Percentiles rank a stretch among this genome's conserved stretches.
phyloP scores from a whole-genome alignment of 2,113 vertebrate species.

The Siphamia tubifer region DNA sequence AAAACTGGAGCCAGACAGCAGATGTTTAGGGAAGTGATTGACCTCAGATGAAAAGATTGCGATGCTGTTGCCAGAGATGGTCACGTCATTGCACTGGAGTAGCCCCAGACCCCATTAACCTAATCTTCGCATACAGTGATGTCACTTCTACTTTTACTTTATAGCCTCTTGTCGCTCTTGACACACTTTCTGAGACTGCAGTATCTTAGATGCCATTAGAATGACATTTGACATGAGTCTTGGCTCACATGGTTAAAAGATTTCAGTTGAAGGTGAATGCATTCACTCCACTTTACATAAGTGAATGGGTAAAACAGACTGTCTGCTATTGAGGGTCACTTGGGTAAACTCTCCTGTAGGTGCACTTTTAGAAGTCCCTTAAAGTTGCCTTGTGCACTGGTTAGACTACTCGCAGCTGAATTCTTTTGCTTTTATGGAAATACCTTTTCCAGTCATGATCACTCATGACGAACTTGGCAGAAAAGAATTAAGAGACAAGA shows the following conservation, averaged over 20 bases:
- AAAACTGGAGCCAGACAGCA: constrained; percentile 55
- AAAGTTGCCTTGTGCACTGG: background rate
- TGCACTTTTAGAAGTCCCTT: background rate
- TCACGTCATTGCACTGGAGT: constrained; percentile 51
- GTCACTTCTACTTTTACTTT: constrained; percentile 33
- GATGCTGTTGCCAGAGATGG: constrained; percentile 45
- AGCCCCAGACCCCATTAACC: constrained; percentile 30
- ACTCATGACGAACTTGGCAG: background rate
- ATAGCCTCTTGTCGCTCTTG: background rate
- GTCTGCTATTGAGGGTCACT: constrained; percentile 15
- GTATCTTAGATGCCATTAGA: constrained; percentile 6
- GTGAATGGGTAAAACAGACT: constrained; percentile 48
- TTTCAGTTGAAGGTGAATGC: constrained; percentile 25
- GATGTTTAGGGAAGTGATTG: constrained; percentile 65
- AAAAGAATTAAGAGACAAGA: constrained; percentile 29
- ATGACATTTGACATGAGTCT: background rate
- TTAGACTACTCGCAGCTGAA: constrained; percentile 4
- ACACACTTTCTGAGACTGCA: constrained; percentile 4
- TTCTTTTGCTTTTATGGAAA: constrained; percentile 7
- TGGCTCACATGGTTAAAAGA: constrained; percentile 13
- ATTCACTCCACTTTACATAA: constrained; percentile 21
- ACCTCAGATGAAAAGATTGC: constrained; percentile 57
- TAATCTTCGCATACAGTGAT: constrained; percentile 31
- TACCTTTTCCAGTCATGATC: background rate
- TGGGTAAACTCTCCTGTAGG: constrained; percentile 2